Base-by-base conservation (phyloP, 1,140 invertebrate genomes). In the Pogonomyrmex barbatus region DNA sequence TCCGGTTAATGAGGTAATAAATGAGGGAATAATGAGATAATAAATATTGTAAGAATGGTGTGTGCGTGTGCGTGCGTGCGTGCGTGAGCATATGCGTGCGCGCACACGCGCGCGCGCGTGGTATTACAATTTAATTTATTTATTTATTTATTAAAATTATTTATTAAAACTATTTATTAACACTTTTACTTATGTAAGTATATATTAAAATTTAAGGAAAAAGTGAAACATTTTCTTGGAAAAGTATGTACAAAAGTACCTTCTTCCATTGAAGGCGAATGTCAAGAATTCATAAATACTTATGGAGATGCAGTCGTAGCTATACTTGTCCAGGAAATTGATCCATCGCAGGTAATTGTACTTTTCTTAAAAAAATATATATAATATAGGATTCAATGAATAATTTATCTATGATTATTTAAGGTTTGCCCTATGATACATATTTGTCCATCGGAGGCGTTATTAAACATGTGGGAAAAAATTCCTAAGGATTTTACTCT, bases 251-350 rank as follows among this genome's bases (percentile, higher is more conserved):
- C 95, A 24, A 95, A 96, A 85, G 88, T 98, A 60, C 98, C 98
- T 9, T 94, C 98, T 12, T 94, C 96, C 4, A 92, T 98, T n/a
- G 94, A 95, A 86, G 93, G 92, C 0, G 95, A 97, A 90, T 99
- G 98, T 93, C 93, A 96, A 14, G 94, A 96, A 88, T 98, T 98
- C 93, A 95, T 99, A 9, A 95, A 97, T 24, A 95, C 96, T 82
- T 98, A 98, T 92, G 97, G 97, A 14, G 96, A 97, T 92, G 97
- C 96, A n/a, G 91, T 98, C 58, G 96, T 98, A 86, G 96, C 97
- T 50, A 92, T 98, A 79, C 93, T 98, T 12, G 96, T 96, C n/a
- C 97, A 98, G 93, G 96, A 97, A 94, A 96, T 98, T 58, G 97
- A 98, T 95, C 98, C 98, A 24, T 96, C 97, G 70, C 94, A 95